Base-by-base conservation (phyloP, 2,888 invertebrate genomes). In the Polyommatus iphigenia region DNA sequence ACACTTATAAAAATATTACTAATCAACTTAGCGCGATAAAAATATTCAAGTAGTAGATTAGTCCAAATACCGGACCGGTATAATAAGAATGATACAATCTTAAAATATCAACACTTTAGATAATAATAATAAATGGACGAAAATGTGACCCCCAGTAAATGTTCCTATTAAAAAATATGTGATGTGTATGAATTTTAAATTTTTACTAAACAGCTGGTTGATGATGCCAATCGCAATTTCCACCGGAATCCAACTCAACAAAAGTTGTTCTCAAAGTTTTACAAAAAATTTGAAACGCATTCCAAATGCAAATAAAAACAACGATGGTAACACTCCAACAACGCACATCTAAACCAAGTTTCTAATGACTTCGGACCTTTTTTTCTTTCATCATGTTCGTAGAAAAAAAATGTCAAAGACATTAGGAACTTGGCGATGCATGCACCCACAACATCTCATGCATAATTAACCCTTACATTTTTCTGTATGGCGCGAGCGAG, bases 401-500 rank as follows among this genome's bases (percentile, higher is more conserved):
- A 50, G 3, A 50, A 50, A 50, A 50, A 50, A 50, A 50, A 50
- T 15, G 15, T 5, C 13, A 15, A 54, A 54, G 18, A 18, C 54
- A 18, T 54, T 67, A 32, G 18, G 0, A 6, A 67, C 67, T 67
- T 15, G 29, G 29, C 15, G 15, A 79, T 46, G 82, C 79, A 81
- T 78, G 73, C 78, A 81, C 80, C 79, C 78, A 79, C 81, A 82
- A 81, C 83, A 83, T 46, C n/a, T 20, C 84, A 87, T 86, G 85
- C 85, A 84, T 83, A 75, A 75, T 90, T 90, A 87, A 82, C 86
- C 92, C 96, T 96, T 96, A 96, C 96, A 95, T 95, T 95, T 91
- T 95, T 95, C 87, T 95, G 95, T 87, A 96, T 95, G 90, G 96
- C 96, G 90, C 96, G 95, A 90, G 95, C 95, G 90, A 96, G 95